Conservation (phyloP, 2,113 vertebrate genomes). For the Craseonycteris thonglongyai region DNA sequence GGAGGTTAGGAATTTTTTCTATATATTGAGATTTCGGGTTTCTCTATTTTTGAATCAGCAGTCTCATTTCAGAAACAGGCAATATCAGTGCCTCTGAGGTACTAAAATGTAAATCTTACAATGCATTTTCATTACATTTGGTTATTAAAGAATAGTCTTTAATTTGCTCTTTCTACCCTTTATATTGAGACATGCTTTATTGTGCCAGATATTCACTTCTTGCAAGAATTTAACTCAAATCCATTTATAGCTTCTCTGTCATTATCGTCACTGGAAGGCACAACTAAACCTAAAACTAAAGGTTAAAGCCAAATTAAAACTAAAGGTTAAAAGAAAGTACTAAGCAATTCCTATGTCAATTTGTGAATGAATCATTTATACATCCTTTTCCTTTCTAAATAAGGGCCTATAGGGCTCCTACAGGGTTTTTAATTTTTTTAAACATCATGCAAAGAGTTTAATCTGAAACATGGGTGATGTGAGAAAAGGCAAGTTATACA, state of each 20-base stretch:
- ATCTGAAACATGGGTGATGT: not conserved
- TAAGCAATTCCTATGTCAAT: constrained; percentile 32
- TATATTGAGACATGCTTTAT: constrained; percentile 26
- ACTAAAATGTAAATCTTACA: constrained; percentile 50
- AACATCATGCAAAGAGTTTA: not conserved
- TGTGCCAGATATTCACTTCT: constrained; percentile 35
- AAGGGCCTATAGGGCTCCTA: not conserved
- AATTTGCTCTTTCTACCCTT: constrained; percentile 58
- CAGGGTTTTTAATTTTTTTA: not conserved
- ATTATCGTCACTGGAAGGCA: constrained; percentile 47
- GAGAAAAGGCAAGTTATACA: not conserved
- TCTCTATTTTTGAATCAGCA: constrained; percentile 11
- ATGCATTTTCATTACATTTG: constrained; percentile 61
- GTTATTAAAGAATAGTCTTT: constrained; percentile 61
- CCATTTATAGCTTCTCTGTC: constrained; percentile 54
- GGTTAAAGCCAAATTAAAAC: constrained; percentile 67
- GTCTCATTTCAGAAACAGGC: constrained; percentile 51
- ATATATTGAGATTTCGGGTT: not conserved
- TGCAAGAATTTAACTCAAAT: constrained; percentile 54
- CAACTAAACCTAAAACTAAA: constrained; percentile 58
- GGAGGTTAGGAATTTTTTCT: constrained; percentile 7
- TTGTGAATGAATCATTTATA: constrained; percentile 33
- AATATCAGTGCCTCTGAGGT: constrained; percentile 39
- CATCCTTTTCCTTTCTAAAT: constrained; percentile 43
- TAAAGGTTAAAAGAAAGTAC: constrained; percentile 60